Conservation (phyloP, 2,797 vertebrate species). For the Calcarius lapponicus region DNA sequence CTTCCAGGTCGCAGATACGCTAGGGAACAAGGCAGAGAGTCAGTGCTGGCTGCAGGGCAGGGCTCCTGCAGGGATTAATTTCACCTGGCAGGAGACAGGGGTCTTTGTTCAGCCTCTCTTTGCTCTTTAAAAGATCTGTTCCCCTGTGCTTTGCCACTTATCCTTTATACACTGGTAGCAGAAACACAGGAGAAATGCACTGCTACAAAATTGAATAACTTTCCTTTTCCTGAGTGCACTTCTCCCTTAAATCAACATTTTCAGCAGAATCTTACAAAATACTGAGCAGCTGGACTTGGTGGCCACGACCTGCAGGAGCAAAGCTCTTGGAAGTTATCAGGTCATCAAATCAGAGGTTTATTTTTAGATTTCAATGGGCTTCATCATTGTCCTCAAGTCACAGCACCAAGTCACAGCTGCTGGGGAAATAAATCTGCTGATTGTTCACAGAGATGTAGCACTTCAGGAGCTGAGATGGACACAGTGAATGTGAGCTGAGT, state of each 20-base stretch:
- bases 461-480: not conserved
- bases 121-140: not conserved
- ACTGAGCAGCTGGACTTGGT: no score
- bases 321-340: not conserved
- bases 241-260: not conserved
- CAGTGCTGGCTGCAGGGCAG: constrained; percentile 5
- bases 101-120: not conserved
- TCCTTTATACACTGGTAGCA: not conserved
- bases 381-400: not conserved
- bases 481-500: not conserved
- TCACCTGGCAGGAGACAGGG: not conserved
- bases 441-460: not conserved
- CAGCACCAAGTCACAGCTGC: not conserved
- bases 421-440: not conserved
- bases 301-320: accelerated
- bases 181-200: not conserved
- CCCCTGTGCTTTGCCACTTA: not conserved
- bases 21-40: constrained; percentile 52
- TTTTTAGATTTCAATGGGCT: not conserved
- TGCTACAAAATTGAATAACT: not conserved
- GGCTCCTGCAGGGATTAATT: not conserved
- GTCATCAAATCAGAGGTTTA: not conserved
- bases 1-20: constrained; percentile 88
- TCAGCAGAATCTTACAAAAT: not conserved
- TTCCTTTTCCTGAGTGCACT: not conserved